Base-by-base conservation (phyloP, 2,113 vertebrate genomes). In the Dromaius novaehollandiae region DNA sequence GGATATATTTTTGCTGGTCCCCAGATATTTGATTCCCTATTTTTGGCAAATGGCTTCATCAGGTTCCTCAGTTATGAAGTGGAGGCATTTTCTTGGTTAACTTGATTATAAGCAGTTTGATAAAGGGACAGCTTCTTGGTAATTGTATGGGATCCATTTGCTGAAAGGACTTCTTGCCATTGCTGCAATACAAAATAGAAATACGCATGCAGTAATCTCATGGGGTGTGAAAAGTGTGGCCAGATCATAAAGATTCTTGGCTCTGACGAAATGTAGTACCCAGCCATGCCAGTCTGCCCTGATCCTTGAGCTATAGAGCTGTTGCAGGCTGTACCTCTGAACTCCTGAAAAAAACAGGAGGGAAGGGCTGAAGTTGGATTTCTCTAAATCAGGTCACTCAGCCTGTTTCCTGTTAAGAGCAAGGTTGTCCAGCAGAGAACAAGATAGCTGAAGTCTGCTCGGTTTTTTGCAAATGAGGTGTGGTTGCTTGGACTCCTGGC, bases 381-480 rank as follows among this genome's bases (percentile, higher is more conserved):
- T 91, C 8, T 58, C 10, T 79, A 5, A 70, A 25, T 55, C 3
- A 0, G 19, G 8, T 76, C 24, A 28, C 82, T 6, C 30, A 46
- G 9, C 3, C n/a, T 48, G 9, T 78, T 88, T 58, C 36, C 26
- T 75, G 68, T 12, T 51, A 78, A 79, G n/a, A 60, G 34, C 16
- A 71, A 26, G 24, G 16, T 25, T 88, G 46, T 74, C 55, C 20
- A 2, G 9, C 38, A 40, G 53, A 53, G 42, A 46, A 46, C 3
- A 11, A 0, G 0, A 11, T 7, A 61, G 51, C 68, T 48, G 21
- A 38, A 36, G 9, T 25, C 68, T n/a, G 30, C 28, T 64, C 2
- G 6, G 0, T 80, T 93, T 71, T 11, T 76, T 36, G 44, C 5
- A 30, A 18, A 9, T 28, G 4, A 68, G 44, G 8, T 56, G 21